A percentile compares a stretch with the other conserved stretches of the same genome.
phyloP scores from a whole-genome alignment of 2,888 invertebrate species.

The Gnatocerus cornutus region DNA sequence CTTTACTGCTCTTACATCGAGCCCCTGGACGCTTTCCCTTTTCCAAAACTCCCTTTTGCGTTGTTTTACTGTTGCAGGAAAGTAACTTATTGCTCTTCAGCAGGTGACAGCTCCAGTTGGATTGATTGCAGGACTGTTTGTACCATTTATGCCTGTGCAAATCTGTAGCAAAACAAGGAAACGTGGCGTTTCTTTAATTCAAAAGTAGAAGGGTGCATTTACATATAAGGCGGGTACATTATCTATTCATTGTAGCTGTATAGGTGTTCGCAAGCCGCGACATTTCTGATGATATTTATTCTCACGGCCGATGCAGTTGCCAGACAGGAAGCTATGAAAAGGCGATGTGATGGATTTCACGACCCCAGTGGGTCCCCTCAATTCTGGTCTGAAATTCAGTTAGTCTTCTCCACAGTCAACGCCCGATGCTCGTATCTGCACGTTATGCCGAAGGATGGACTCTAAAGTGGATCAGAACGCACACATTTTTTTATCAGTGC shows the following conservation, averaged over 20 bases:
- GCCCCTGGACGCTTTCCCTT: conserved; percentile 57
- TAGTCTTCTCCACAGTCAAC: conserved; percentile 57
- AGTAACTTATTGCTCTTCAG: conserved; percentile 63
- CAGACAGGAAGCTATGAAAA: conserved; percentile 65
- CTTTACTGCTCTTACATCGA: conserved; percentile 61
- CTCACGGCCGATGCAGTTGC: conserved; percentile 56
- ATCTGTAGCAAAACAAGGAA: conserved; percentile 6
- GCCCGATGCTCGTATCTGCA: conserved; percentile 36
- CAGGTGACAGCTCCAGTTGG: conserved; percentile 53
- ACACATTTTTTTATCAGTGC: neutral
- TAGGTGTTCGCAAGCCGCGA: conserved; percentile 59
- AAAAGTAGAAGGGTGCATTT: conserved; percentile 52
- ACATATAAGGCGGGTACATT: conserved; percentile 62
- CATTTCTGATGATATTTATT: conserved; percentile 66
- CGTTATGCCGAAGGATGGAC: conserved; percentile 2
- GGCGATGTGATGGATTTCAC: conserved; percentile 70
- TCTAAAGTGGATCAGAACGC: neutral
- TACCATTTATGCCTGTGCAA: conserved; percentile 6
- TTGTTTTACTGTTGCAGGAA: conserved; percentile 53
- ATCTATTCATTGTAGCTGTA: conserved; percentile 64
- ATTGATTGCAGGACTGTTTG: conserved; percentile 51
- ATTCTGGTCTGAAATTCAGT: conserved; percentile 69
- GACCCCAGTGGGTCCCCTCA: conserved; percentile 69
- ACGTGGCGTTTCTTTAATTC: conserved; percentile 40
- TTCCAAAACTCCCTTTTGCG: conserved; percentile 57